A percentile compares a stretch with the other conserved stretches of the same genome.
Conservation (phyloP, 1,140 invertebrate genomes). For the Bombus pyrosoma region DNA sequence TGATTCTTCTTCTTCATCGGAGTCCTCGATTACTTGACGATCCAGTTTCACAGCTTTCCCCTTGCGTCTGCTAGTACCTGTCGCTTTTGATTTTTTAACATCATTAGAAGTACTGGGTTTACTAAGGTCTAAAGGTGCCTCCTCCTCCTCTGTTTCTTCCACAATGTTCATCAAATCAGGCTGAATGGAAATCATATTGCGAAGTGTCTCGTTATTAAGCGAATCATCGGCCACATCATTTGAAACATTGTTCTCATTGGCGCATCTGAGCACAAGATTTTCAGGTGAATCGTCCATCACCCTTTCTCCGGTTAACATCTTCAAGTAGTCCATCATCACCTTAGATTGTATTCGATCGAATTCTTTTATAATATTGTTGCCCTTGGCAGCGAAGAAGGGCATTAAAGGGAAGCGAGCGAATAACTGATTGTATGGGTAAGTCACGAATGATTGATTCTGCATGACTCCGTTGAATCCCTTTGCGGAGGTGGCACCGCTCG, state of each 20-base stretch:
- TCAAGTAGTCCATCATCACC: slow-evolving; percentile 55
- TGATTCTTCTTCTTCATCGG: too few relatives aligned
- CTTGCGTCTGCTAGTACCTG: slow-evolving; percentile 88
- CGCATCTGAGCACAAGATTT: not conserved
- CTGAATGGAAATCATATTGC: not conserved
- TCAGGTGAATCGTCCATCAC: not conserved
- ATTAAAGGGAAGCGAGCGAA: slow-evolving; percentile 52
- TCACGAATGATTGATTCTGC: not conserved
- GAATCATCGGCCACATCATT: not conserved
- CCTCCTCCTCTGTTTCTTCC: too few relatives aligned
- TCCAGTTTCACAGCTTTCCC: slow-evolving; percentile 91
- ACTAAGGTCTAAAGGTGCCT: slow-evolving; percentile 82
- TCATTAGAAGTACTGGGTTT: slow-evolving; percentile 65
- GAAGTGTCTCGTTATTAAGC: accelerated
- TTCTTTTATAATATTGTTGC: slow-evolving; percentile 37
- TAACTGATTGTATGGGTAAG: slow-evolving; percentile 62
- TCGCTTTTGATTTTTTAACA: accelerated
- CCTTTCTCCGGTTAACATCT: not conserved
- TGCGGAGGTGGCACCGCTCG: not conserved
- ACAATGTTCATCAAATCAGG: too few relatives aligned
- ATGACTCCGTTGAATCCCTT: not conserved
- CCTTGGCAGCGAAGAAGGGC: slow-evolving; percentile 10
- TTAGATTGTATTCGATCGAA: slow-evolving; percentile 47
- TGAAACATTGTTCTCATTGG: not conserved
- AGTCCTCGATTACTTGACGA: slow-evolving; percentile 81